Evolutionary conservation across 1,140 invertebrate genomes (phyloP), one percentile per base, ranked within the genome.

Genomic region (Habropoda laboriosa): DNA sequence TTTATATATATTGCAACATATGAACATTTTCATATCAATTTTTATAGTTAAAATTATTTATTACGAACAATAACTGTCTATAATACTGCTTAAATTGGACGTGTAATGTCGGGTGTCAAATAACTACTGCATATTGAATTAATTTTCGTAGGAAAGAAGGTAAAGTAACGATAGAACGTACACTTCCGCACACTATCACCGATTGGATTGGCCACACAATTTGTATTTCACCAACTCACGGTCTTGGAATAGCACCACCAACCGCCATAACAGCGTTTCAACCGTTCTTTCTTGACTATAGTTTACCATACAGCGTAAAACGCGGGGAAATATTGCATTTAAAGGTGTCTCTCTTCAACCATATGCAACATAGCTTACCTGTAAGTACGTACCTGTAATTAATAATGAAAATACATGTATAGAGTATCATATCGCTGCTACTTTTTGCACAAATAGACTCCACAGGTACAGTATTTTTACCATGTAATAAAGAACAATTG

Each of bases 281-380:
- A 83, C 94, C 95, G 0, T 97, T 97, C 89, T 97, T 97, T 90
- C 91, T 96, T 12, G 94, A 96, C 80, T 92, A 96, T 38, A 94
- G 94, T 71, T 88, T 96, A 8, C 96, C 96, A 0, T 96, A 96
- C 84, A 95, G 96, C 7, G 93, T 97, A 0, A 96, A 96, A 87
- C 92, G 96, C 16, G 95, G 94, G 5, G 96, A 97, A 91, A 93
- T 95, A 40, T 89, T 97, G 3, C 94, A 94, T 3, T 89, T 97
- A 60, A 95, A 96, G 89, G 95, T 96, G 1, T 94, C 95, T 0
- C 93, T 97, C 1, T 96, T 96, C 90, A 97, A 97, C 90, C 97
- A 97, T 88, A 88, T 96, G 87, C 92, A 94, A 18, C 93, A 94
- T 57, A 94, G 93, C 83, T 87, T 96, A 67, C 95, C 94, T 7